These are phyloP conservation scores for Perdita meconis DNA, from an alignment of 2,888 invertebrate genomes.

Conservation along the genomic window DNA sequence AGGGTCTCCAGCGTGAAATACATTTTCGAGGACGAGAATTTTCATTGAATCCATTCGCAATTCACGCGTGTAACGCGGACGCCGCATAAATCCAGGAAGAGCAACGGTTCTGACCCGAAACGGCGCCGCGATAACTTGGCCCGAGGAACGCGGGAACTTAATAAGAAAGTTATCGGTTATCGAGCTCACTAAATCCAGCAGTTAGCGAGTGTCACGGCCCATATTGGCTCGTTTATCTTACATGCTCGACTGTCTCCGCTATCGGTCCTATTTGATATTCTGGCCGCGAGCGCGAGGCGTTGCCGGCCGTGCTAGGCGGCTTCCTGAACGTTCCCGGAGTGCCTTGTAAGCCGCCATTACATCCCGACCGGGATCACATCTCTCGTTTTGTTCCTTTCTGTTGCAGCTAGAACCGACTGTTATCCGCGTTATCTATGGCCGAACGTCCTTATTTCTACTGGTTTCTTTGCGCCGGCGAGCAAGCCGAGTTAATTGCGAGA, in stretches of 20 bases:
- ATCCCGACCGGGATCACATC: slow-evolving; percentile 33
- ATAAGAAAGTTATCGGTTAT: slow-evolving; percentile 81
- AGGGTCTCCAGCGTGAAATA: too few relatives aligned
- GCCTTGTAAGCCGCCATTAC: slow-evolving; percentile 51
- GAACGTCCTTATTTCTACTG: background rate
- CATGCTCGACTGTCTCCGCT: slow-evolving; percentile 74
- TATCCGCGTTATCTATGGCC: slow-evolving; percentile 20
- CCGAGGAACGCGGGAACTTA: slow-evolving; percentile 63
- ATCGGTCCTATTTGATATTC: slow-evolving; percentile 78
- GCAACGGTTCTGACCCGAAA: slow-evolving; percentile 38
- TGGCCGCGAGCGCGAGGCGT: slow-evolving; percentile 66
- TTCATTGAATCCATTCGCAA: slow-evolving; percentile 10
- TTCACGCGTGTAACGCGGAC: slow-evolving; percentile 29
- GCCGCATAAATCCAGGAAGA: slow-evolving; percentile 50
- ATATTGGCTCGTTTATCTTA: slow-evolving; percentile 81
- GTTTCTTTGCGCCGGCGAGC: too few relatives aligned
- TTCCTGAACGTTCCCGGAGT: slow-evolving; percentile 53
- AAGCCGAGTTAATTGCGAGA: too few relatives aligned
- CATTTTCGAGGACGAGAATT: too few relatives aligned
- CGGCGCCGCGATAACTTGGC: slow-evolving; percentile 63
- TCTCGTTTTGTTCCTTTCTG: slow-evolving; percentile 32
- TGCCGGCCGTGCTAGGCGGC: slow-evolving; percentile 51
- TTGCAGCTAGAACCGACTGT: slow-evolving; percentile 24
- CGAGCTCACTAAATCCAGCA: slow-evolving; percentile 77
- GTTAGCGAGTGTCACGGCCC: slow-evolving; percentile 77